Evolutionary conservation across 2,797 vertebrate species (phyloP), one percentile per base, ranked within the genome.

Genomic region (Tapera naevia): DNA sequence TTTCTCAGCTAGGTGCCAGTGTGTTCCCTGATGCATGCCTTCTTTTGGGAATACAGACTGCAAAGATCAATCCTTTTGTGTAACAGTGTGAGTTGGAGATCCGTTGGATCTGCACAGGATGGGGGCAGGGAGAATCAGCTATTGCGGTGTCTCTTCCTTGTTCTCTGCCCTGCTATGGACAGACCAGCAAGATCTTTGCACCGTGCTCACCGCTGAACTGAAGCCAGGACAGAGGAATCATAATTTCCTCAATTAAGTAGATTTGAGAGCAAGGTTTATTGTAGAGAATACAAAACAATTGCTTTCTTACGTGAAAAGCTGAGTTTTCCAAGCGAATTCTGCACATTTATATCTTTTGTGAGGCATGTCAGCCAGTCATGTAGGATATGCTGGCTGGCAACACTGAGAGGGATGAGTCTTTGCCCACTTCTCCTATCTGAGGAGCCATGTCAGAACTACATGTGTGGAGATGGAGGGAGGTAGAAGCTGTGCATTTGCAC

Each of bases 11-110:
- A 32, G 32, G 5, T 58, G 24, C 24, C 67, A 17, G 17, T 57
- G 33, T 91, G 16, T 70, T 5, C 21, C 24, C 13, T 66, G 19
- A 43, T 30, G 15, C 7, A 4, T 24, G 11, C 19, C 35, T 50
- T 61, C 23, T 24, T 65, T 9, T 33, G 62, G 45, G 39, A 79
- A n/a, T 18, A 23, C 5, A 80, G 43, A 21, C 3, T 61, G 17
- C 46, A 45, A 46, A 57, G 27, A 17, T 30, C 11, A 50, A 10
- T 41, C 25, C 11, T 4, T 35, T 53, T 83, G 21, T 10, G 24
- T 13, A 43, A 5, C 0, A 0, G 13, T 27, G 25, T 2, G 5
- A 82, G 30, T 18, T 66, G 41, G 28, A 51, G 32, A 15, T 58
- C 13, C 85, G 30, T 32, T 87, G 16, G 23, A 41, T 83, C 62